Evolutionary conservation across 2,888 invertebrate genomes (phyloP), one percentile per base, ranked within the genome.

Genomic region (Cantharis flavilabris): DNA sequence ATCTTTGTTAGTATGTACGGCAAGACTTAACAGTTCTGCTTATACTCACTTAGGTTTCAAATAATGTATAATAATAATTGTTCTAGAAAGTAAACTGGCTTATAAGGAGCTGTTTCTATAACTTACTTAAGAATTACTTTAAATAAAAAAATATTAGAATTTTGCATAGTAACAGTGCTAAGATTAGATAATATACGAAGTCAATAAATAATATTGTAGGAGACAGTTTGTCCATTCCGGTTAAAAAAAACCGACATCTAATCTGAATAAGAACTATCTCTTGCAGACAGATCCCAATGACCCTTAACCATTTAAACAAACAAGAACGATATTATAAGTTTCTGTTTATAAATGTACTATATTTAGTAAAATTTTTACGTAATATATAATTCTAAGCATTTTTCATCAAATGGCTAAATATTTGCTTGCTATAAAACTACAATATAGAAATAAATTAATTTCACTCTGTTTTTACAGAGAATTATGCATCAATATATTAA

Each of bases 261-360:
- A 82, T 81, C 82, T 74, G 73, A 71, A 76, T 76, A 76, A 72
- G 73, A 71, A 78, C 72, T 84, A 84, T 84, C 84, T 81, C 82
- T 80, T 77, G 82, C 83, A 84, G 84, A 84, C 84, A 77, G 83
- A 84, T 81, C 81, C 81, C 79, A 79, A 77, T 84, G 84, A 84
- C 84, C 84, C 82, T 26, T 75, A 76, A 74, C 73, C 63, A 74
- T 18, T 76, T 75, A 77, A 76, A 79, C 76, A 79, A 79, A 79
- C 77, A 79, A 76, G 65, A 69, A 64, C 49, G 77, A 77, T 78
- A 30, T 30, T 30, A 76, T 63, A 67, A 64, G 18, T 26, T 65
- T 65, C 69, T 74, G 79, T 79, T 79, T 77, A 74, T 79, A 72
- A 74, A 76, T 70, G 62, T 63, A 26, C 65, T 79, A 79, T 79